These are phyloP conservation scores for Phyllostomus hastatus DNA, from an alignment of 2,113 vertebrate species.

Conservation along the genomic window DNA sequence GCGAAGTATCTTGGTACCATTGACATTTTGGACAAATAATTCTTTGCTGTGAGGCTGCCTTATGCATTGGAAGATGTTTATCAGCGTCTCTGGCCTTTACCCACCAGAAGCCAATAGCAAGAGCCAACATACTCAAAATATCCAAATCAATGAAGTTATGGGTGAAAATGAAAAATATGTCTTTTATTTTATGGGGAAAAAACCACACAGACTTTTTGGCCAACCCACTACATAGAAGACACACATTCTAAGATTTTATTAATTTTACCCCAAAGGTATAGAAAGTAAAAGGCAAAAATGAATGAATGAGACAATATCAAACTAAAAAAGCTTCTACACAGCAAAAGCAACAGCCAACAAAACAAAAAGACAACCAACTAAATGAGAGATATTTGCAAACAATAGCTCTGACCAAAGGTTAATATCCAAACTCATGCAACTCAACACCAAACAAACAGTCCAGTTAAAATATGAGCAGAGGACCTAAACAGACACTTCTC, in stretches of 20 bases:
- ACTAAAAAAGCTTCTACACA: neutral
- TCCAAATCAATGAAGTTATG: no score
- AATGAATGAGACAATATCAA: neutral
- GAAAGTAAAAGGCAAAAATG: neutral
- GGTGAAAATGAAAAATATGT: no score
- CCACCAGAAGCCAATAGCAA: no score
- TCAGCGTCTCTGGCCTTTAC: no score
- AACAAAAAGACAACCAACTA: neutral
- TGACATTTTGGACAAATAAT: no score
- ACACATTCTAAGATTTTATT: neutral
- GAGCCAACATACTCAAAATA: no score
- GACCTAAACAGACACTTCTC: neutral
- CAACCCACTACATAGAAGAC: no score
- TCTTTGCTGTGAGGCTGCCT: no score
- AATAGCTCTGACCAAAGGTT: neutral
- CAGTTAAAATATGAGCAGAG: neutral
- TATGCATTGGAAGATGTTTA: no score
- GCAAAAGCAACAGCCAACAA: neutral
- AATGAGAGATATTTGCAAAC: neutral
- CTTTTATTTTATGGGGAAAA: no score
- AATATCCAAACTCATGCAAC: neutral
- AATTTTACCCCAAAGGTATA: neutral
- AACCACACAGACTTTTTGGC: no score
- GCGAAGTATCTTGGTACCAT: no score
- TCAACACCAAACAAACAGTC: neutral